Conservation (phyloP, 2,797 vertebrate species). For the Distichodus sexfasciatus region DNA sequence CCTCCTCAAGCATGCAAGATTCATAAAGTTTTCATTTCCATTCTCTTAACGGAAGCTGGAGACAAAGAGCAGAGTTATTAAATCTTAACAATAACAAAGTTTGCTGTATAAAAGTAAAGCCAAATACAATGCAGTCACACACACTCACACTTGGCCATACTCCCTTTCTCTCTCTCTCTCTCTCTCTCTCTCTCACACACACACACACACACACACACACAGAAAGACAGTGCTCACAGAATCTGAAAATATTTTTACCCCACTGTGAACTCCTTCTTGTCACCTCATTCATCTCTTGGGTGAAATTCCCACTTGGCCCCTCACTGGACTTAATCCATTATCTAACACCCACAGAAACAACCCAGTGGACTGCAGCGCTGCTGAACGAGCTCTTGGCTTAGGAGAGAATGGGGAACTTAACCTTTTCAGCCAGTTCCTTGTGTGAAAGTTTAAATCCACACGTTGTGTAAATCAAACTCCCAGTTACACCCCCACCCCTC, state of each 20-base stretch:
- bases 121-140: constrained; percentile 32
- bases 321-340: constrained; percentile 55
- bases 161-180: no score
- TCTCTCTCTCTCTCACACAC: constrained; percentile 25
- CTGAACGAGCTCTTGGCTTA: constrained; percentile 41
- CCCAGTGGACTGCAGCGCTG: constrained; percentile 39
- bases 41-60: constrained; percentile 51
- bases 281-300: constrained; percentile 32
- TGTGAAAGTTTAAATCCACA: constrained; percentile 41
- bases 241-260: constrained; percentile 37
- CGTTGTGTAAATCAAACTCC: constrained; percentile 50
- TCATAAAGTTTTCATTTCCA: constrained; percentile 67
- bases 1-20: constrained; percentile 54
- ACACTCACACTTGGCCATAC: no score
- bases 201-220: constrained; percentile 21
- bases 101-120: constrained; percentile 43
- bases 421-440: constrained; percentile 34
- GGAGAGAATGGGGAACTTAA: constrained; percentile 42
- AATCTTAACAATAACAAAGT: constrained; percentile 59
- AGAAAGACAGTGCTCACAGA: background rate
- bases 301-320: constrained; percentile 44
- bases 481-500: constrained; percentile 36
- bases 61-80: constrained; percentile 46
- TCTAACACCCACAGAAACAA: constrained; percentile 57
- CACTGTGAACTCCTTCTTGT: constrained; percentile 31